Evolutionary conservation across 2,113 vertebrate species (phyloP), one percentile per base, ranked within the genome.

Genomic region (Shinisaurus crocodilurus): DNA sequence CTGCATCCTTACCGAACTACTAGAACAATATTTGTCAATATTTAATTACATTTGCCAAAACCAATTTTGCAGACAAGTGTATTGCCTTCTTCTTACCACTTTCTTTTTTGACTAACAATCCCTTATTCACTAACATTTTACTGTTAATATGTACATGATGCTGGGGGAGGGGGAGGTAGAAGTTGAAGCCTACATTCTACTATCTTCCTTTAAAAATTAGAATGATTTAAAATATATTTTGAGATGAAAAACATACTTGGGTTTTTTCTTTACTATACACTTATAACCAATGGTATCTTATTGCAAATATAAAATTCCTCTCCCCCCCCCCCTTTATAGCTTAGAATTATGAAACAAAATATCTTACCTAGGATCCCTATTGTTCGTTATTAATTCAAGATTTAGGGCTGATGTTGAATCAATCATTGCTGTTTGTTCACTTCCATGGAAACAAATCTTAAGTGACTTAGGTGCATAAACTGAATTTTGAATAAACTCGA

Each of bases 391-490:
- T 87, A 99, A 95, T 95, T 99, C 99, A 91, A 99, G 97, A 95
- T 99, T 99, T 91, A 97, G 96, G 1, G 98, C 98, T 95, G 99
- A 99, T 32, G 98, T 97, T 18, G 98, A 97, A 95, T 99, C 99
- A 91, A 99, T 99, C 99, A 99, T 99, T 57, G 98, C 98, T 20
- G 99, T 99, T 96, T 99, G 98, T 91, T 99, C 99, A 91, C 99
- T 99, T 69, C 99, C 98, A 91, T 98, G 98, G 94, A 99, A 99
- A 96, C 85, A 97, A 94, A 99, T 97, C 97, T 99, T 99, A 65
- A 99, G 97, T 5, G 99, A 99, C 93, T 98, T 99, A 80, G 98
- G 97, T 90, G 98, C 98, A 89, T 99, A 99, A 86, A 99, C 95
- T 23, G 97, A 97, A 92, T 98, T 99, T 96, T 99, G 98, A 93